Percentiles rank a stretch among this genome's conserved stretches.
Conservation (phyloP, 2,797 vertebrate species). For the Amblyraja radiata region DNA sequence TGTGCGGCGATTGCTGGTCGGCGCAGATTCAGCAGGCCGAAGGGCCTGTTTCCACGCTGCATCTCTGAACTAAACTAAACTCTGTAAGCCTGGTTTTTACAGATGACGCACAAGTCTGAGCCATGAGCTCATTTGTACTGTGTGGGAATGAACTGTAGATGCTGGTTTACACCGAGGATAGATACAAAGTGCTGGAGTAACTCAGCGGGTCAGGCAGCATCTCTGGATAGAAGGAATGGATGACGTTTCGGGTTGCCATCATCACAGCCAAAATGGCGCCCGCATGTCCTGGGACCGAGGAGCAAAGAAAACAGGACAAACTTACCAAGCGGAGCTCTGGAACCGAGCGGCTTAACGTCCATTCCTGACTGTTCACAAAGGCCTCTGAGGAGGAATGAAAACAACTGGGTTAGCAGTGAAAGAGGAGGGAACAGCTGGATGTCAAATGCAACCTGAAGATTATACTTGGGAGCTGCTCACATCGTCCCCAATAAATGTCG, state of each 20-base stretch:
- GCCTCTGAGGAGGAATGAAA: slow-evolving; percentile 60
- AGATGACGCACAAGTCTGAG: too few relatives aligned
- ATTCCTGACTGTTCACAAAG: slow-evolving; percentile 88
- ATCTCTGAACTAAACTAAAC: too few relatives aligned
- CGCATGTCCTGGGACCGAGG: not conserved
- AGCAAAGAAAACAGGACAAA: slow-evolving; percentile 37
- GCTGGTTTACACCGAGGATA: too few relatives aligned
- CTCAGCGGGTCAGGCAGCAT: too few relatives aligned
- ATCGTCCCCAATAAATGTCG: not conserved
- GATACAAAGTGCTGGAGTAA: too few relatives aligned
- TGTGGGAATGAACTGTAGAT: too few relatives aligned
- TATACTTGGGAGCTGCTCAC: not conserved
- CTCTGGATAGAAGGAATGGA: too few relatives aligned
- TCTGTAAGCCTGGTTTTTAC: too few relatives aligned
- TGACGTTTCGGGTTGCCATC: not conserved
- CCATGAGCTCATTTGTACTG: too few relatives aligned
- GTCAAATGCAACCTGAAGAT: not conserved
- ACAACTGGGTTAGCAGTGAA: not conserved
- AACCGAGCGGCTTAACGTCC: slow-evolving; percentile 79
- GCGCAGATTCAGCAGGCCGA: too few relatives aligned
- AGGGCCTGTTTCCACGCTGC: too few relatives aligned
- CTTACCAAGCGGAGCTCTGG: slow-evolving; percentile 88
- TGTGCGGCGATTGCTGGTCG: too few relatives aligned
- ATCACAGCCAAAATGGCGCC: not conserved
- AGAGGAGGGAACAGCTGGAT: not conserved